Evolutionary conservation across 2,888 invertebrate genomes (phyloP), one percentile per base, ranked within the genome.

Genomic region (Tipula unca): DNA sequence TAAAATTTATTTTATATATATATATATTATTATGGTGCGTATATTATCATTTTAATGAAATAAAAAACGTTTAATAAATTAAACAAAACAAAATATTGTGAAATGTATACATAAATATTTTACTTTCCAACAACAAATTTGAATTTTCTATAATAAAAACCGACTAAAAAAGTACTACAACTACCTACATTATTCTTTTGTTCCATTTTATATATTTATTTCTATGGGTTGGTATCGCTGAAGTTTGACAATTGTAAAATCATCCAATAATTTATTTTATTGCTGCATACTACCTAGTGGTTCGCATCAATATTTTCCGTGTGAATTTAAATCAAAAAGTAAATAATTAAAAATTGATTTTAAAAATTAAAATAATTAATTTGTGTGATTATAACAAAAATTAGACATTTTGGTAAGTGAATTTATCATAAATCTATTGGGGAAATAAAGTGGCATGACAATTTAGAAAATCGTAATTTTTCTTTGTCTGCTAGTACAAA

Each of bases 181-280:
- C n/a, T 25, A 69, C n/a, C n/a, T 25, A 69, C 48, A 48, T 17
- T 17, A 1, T 8, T 20, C 25, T 25, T 25, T 69, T 25, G 3
- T 69, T 69, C 10, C 6, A 25, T 25, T 69, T 69, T 69, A n/a
- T n/a, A n/a, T n/a, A n/a, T n/a, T n/a, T n/a, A 25, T 69, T 69
- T 69, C 69, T 69, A n/a, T 69, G 8, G 25, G 3, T 69, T 69
- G 69, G 69, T 69, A 69, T 25, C 25, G 25, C 25, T 69, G 69
- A 69, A 25, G 69, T 69, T 69, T 69, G 69, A 69, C 69, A 69
- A 69, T 48, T 48, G 69, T 69, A 69, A 69, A 69, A 69, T 69
- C 69, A 69, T 25, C 69, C 25, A 69, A 20, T 3, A 69, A 25
- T 69, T 69, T 69, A 25, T 69, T 69, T 69, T 69, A 69, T 25